Evolutionary conservation across 2,888 invertebrate genomes (phyloP).

Genomic region (Spatulosminthurus flaviceps): DNA sequence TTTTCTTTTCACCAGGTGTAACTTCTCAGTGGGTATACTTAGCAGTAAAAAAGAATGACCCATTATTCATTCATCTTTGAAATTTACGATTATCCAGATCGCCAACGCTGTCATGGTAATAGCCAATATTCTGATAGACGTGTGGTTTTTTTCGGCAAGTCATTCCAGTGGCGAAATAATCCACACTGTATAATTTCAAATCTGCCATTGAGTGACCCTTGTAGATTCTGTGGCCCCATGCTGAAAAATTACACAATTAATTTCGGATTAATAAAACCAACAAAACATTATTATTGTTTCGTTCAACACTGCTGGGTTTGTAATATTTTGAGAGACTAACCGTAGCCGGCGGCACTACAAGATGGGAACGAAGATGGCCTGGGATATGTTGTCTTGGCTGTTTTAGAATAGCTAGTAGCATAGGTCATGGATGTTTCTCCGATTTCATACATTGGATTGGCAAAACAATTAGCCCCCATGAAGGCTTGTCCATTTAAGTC

Average conservation of each 20-base stretch:
- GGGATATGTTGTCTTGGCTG: not conserved
- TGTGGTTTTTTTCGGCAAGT: not conserved
- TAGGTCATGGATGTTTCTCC: not conserved
- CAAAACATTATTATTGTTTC: too few relatives aligned
- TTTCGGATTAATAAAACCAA: not conserved
- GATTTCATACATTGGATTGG: constrained; percentile 72
- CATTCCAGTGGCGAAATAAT: too few relatives aligned
- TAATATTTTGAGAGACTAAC: not conserved
- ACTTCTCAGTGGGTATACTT: too few relatives aligned
- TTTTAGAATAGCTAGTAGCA: not conserved
- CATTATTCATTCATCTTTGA: too few relatives aligned
- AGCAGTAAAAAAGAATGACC: too few relatives aligned
- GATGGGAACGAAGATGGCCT: not conserved
- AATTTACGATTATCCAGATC: too few relatives aligned
- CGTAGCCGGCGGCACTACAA: not conserved
- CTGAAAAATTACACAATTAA: not conserved
- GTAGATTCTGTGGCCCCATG: not conserved
- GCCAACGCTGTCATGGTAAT: too few relatives aligned
- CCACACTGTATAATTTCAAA: not conserved
- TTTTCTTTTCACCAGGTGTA: too few relatives aligned
- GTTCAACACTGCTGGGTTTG: not conserved
- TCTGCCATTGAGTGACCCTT: not conserved
- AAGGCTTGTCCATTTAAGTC: constrained; percentile 69
- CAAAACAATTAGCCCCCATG: constrained; percentile 75
- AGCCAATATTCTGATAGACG: not conserved